These are phyloP conservation scores for Hemiscyllium ocellatum DNA, from an alignment of 2,113 vertebrate genomes.

Conservation along the genomic window DNA sequence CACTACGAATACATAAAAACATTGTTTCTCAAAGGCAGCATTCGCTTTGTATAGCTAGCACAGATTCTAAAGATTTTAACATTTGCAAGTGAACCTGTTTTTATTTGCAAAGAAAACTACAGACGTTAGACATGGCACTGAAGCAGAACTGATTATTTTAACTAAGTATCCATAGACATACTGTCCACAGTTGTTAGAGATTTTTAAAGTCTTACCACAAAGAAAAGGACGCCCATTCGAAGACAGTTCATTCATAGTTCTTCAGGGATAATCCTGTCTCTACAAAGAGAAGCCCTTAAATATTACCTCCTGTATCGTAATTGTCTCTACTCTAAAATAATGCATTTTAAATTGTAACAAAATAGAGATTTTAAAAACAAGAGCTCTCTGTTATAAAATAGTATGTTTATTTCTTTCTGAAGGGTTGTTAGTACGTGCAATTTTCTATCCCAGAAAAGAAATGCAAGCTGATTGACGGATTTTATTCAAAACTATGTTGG, in stretches of 20 bases:
- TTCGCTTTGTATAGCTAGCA: neutral
- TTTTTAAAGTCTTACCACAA: constrained; percentile 29
- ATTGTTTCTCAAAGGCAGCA: neutral
- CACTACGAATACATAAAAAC: neutral
- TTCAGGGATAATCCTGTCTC: constrained; percentile 32
- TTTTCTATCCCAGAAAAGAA: too few species aligned
- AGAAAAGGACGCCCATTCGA: constrained; percentile 33
- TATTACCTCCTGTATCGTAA: neutral
- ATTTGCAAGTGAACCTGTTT: neutral
- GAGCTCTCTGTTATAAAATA: too few species aligned
- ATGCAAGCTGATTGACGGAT: too few species aligned
- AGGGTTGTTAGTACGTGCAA: too few species aligned
- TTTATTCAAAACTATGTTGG: too few species aligned
- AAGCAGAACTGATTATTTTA: neutral
- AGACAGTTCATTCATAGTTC: constrained; percentile 36
- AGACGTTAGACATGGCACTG: neutral
- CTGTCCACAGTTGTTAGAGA: neutral
- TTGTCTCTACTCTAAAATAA: neutral
- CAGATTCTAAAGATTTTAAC: neutral
- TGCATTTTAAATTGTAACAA: neutral
- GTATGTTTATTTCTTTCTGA: too few species aligned
- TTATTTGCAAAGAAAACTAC: neutral
- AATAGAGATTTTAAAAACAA: too few species aligned
- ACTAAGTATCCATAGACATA: neutral
- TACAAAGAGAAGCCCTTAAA: constrained; percentile 32